Percentiles rank a stretch among this genome's conserved stretches.
Conservation (phyloP, 1,140 invertebrate species). For the Pemphigus obesinymphae region DNA sequence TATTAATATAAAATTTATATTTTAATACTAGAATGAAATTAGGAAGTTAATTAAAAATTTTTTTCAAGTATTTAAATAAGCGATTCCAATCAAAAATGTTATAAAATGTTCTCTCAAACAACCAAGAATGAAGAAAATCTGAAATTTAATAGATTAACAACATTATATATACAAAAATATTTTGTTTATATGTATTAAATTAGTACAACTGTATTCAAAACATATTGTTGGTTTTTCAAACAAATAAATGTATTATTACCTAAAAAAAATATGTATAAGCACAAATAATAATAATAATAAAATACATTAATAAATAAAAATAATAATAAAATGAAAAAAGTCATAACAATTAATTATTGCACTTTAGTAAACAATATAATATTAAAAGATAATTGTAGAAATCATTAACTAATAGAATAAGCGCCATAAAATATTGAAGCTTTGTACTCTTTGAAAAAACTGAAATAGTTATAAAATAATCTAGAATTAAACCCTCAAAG, state of each 20-base stretch:
- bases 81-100: too few relatives aligned
- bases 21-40: too few relatives aligned
- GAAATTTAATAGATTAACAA: background rate
- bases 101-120: too few relatives aligned
- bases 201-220: background rate
- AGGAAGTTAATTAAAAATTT: too few relatives aligned
- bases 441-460: background rate
- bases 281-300: too few relatives aligned
- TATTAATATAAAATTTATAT: too few relatives aligned
- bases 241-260: background rate
- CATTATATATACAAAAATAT: background rate
- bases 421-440: background rate
- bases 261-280: background rate
- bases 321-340: slow-evolving; percentile 1
- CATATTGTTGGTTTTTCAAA: background rate
- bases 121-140: too few relatives aligned
- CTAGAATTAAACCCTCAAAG: background rate
- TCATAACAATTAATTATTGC: slow-evolving; percentile 30
- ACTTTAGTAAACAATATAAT: background rate
- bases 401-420: background rate
- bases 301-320: background rate
- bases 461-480: background rate
- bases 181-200: background rate
- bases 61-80: too few relatives aligned
- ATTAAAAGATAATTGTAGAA: slow-evolving; percentile 5